Evolutionary conservation across 2,888 invertebrate species (phyloP), one percentile per base, ranked within the genome.

Genomic region (Ellobium chinense): DNA sequence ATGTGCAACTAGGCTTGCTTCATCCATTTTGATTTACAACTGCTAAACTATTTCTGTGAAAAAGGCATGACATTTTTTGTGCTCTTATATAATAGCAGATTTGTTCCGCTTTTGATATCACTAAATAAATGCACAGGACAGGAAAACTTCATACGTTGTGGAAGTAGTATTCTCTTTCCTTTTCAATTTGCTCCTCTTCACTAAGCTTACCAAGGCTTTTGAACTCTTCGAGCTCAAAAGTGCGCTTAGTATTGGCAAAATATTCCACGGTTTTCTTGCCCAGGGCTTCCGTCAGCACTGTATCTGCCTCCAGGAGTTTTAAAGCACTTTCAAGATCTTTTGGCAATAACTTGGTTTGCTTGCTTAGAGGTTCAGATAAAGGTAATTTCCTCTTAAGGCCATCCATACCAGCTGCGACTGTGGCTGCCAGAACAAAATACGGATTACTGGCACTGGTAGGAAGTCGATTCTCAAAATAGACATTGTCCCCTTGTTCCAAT

Each of bases 331-430:
- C 62, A 46, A 82, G 68, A 1, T 65, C 54, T 9, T 37, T 46
- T 18, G 82, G 80, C 9, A 80, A 34, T 3, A 14, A 18, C 18
- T 29, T n/a, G 7, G 29, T 27, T 7, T 24, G 24, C 54, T 60
- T 60, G 27, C 34, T 65, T 9, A 34, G 18, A 5, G 46, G 31
- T 27, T 75, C 18, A 31, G 75, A 34, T n/a, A 75, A 21, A n/a
- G n/a, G 31, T 34, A 70, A 37, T 39, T 82, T 76, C 39, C 80
- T 58, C 62, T 77, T 76, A n/a, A 82, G 63, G 1, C 82, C 82
- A 72, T 82, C 82, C 60, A 82, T 36, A 0, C 82, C 82, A 0
- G 82, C 82, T 24, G 82, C 82, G 9, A 82, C 31, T 7, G 63
- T 63, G 73, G 65, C 69, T 24, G 73, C 73, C 7, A 82, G 31